These are phyloP conservation scores for Drosophila mayaguana DNA, from an alignment of 2,888 invertebrate species.

Conservation along the genomic window DNA sequence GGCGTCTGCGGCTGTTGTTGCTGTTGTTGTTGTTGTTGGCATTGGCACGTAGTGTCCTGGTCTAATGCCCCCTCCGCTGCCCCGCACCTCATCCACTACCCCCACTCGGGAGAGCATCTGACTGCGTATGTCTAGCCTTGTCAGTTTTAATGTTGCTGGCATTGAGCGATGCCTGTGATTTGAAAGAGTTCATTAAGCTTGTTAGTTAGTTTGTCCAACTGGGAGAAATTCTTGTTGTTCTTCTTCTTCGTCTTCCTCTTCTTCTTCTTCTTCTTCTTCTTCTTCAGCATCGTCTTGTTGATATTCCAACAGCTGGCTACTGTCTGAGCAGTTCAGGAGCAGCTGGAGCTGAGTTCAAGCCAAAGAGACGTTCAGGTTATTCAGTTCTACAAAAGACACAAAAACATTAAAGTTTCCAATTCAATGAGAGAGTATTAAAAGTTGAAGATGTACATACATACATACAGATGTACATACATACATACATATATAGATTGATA, in stretches of 20 bases:
- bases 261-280: not conserved
- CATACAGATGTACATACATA: too few relatives aligned
- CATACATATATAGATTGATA: too few relatives aligned
- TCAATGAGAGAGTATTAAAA: not conserved
- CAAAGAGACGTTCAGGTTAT: not conserved
- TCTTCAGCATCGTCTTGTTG: slow-evolving; percentile 13
- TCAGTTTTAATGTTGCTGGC: slow-evolving; percentile 78
- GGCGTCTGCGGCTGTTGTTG: slow-evolving; percentile 29
- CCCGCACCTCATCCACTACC: not conserved
- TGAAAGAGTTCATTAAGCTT: slow-evolving; percentile 79
- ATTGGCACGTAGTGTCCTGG: slow-evolving; percentile 53
- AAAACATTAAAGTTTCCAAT: not conserved
- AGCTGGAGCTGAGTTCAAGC: not conserved
- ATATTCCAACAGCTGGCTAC: slow-evolving; percentile 23
- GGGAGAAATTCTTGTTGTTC: slow-evolving; percentile 22
- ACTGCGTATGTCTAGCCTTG: slow-evolving; percentile 55
- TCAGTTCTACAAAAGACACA: not conserved
- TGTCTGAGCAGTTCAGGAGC: slow-evolving; percentile 7
- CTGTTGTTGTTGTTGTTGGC: slow-evolving; percentile 36
- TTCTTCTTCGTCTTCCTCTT: not conserved
- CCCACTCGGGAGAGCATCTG: slow-evolving; percentile 16
- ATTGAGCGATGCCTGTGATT: slow-evolving; percentile 79
- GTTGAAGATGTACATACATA: too few relatives aligned
- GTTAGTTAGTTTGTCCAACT: slow-evolving; percentile 58
- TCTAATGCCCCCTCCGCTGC: slow-evolving; percentile 8